phyloP scores from a whole-genome alignment of 2,888 invertebrate genomes.

The Antitype chi region DNA sequence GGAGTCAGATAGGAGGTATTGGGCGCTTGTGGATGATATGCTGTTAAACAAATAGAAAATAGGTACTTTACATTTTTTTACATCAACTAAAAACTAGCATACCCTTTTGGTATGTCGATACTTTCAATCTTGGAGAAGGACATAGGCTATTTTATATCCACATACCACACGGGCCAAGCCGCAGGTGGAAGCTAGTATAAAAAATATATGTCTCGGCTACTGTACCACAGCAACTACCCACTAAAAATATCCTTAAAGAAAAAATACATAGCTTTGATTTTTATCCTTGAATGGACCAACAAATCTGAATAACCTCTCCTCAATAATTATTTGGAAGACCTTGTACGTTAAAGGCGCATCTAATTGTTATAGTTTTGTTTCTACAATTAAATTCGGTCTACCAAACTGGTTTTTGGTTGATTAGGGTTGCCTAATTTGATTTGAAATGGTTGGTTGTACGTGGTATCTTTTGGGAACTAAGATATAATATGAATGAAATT shows the following conservation, averaged over 20 bases:
- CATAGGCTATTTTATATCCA: no score
- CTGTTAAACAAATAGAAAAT: no score
- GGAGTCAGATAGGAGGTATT: no score
- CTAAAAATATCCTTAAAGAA: constrained; percentile 22
- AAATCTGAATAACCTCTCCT: constrained; percentile 24
- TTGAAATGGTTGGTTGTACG: neutral
- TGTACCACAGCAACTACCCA: neutral
- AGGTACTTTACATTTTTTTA: no score
- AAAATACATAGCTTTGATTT: constrained; percentile 11
- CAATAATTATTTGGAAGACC: constrained; percentile 39
- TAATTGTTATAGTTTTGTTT: constrained; percentile 58
- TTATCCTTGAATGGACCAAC: constrained; percentile 20
- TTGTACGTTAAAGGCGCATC: constrained; percentile 51
- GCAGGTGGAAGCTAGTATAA: neutral
- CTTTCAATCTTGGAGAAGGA: no score
- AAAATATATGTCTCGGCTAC: neutral
- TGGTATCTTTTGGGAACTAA: neutral
- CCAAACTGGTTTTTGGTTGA: constrained; percentile 44
- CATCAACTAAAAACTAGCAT: no score
- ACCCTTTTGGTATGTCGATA: no score
- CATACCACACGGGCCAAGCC: no score
- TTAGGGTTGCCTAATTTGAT: constrained; percentile 46
- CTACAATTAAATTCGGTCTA: constrained; percentile 53
- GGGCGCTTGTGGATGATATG: no score
- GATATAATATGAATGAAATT: neutral